Evolutionary conservation across 1,140 invertebrate genomes (phyloP).

Genomic region (Leptinotarsa texana): DNA sequence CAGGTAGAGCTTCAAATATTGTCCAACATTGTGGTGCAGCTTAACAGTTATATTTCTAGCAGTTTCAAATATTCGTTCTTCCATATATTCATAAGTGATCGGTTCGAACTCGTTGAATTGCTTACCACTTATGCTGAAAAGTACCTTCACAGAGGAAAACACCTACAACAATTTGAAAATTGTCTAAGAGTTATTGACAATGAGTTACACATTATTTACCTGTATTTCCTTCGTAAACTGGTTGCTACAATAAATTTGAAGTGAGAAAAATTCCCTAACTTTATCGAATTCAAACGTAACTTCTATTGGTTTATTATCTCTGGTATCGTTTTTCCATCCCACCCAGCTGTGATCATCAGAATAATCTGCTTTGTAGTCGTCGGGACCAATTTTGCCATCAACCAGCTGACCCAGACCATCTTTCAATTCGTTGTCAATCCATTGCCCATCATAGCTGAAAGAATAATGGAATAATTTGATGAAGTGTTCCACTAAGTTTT

Average conservation of each 20-base stretch:
- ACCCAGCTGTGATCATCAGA: slow-evolving; percentile 81
- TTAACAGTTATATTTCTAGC: slow-evolving; percentile 72
- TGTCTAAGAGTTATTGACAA: background rate
- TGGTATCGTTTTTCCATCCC: slow-evolving; percentile 85
- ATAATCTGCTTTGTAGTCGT: slow-evolving; percentile 74
- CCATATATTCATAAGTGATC: slow-evolving; percentile 60
- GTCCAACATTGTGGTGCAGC: slow-evolving; percentile 74
- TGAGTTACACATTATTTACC: slow-evolving; percentile 35
- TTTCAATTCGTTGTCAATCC: slow-evolving; percentile 60
- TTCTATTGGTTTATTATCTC: slow-evolving; percentile 67
- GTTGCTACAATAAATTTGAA: slow-evolving; percentile 83
- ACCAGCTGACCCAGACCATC: slow-evolving; percentile 86
- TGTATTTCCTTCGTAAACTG: slow-evolving; percentile 80
- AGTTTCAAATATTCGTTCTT: slow-evolving; percentile 68
- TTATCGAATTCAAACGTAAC: slow-evolving; percentile 87
- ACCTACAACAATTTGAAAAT: slow-evolving; percentile 47
- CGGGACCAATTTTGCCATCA: slow-evolving; percentile 65
- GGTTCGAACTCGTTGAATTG: slow-evolving; percentile 65
- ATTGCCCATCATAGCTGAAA: slow-evolving; percentile 71
- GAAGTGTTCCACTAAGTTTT: background rate
- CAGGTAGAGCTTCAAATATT: slow-evolving; percentile 77
- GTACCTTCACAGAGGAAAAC: slow-evolving; percentile 65
- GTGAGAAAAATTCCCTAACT: slow-evolving; percentile 82
- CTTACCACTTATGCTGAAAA: slow-evolving; percentile 75
- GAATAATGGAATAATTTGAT: background rate